Conservation (phyloP, 2,797 vertebrate genomes). For the Crenuchus spilurus region DNA sequence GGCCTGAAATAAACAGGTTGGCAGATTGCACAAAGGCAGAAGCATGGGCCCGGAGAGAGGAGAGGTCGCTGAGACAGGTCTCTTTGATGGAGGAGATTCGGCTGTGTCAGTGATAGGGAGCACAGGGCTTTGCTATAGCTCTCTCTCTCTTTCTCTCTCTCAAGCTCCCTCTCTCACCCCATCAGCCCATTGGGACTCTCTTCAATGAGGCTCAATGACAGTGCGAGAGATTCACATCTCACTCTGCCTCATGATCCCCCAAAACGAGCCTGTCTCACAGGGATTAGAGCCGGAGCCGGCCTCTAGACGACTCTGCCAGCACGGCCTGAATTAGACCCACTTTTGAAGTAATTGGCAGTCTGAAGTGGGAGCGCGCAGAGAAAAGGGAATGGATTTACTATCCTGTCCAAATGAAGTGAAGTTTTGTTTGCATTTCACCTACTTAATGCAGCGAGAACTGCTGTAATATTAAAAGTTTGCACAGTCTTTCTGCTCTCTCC, state of each 20-base stretch:
- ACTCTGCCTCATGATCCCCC: slow-evolving; percentile 57
- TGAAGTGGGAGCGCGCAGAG: slow-evolving; percentile 26
- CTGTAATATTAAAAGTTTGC: slow-evolving; percentile 4
- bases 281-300: slow-evolving; percentile 39
- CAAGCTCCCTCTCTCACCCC: slow-evolving; percentile 51
- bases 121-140: slow-evolving; percentile 37
- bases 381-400: slow-evolving; percentile 25
- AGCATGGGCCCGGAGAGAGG: slow-evolving; percentile 39
- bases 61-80: slow-evolving; percentile 32
- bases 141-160: slow-evolving; percentile 41
- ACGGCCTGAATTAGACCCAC: slow-evolving; percentile 28
- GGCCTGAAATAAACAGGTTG: slow-evolving; percentile 77
- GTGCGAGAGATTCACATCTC: slow-evolving; percentile 58
- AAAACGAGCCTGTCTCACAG: slow-evolving; percentile 59
- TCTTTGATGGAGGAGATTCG: slow-evolving; percentile 49
- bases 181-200: slow-evolving; percentile 54
- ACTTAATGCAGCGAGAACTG: slow-evolving; percentile 8
- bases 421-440: slow-evolving; percentile 17
- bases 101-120: slow-evolving; percentile 45
- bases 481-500: background rate
- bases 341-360: slow-evolving; percentile 49
- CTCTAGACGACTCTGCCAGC: slow-evolving; percentile 30
- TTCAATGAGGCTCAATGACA: slow-evolving; percentile 56
- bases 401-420: slow-evolving; percentile 18
- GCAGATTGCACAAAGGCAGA: slow-evolving; percentile 66